phyloP scores from a whole-genome alignment of 2,888 invertebrate genomes.

The Lasioglossum oenotherae region DNA sequence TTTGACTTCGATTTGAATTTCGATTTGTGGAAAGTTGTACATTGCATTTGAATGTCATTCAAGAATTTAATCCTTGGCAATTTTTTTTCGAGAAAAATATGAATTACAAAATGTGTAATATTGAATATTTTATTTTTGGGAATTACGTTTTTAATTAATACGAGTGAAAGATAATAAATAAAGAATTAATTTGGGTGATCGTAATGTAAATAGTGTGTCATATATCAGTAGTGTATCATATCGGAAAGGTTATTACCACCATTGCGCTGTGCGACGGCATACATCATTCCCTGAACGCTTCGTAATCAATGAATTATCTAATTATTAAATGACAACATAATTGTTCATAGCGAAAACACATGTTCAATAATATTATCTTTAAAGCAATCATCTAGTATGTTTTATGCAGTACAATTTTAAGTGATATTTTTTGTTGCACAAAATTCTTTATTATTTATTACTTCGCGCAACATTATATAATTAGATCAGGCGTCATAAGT shows the following conservation, averaged over 20 bases:
- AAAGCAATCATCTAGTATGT: neutral
- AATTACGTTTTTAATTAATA: neutral
- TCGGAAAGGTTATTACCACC: neutral
- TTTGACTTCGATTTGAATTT: no score
- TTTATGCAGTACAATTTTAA: neutral
- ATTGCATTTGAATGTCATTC: neutral
- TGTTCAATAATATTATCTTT: neutral
- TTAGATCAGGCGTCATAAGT: neutral
- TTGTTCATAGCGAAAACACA: neutral
- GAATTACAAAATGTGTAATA: neutral
- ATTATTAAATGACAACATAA: neutral
- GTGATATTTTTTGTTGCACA: neutral
- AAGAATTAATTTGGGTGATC: neutral
- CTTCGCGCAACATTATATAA: neutral
- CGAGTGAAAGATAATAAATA: neutral
- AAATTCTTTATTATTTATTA: neutral
- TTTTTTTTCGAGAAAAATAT: neutral
- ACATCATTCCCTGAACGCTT: neutral
- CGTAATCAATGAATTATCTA: neutral
- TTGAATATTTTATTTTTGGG: neutral
- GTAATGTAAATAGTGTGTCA: neutral
- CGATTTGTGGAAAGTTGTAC: neutral
- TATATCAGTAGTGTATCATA: neutral
- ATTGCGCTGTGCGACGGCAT: neutral
- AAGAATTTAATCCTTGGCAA: neutral